A percentile compares a stretch with the other conserved stretches of the same genome.
phyloP scores from a whole-genome alignment of 1,140 invertebrate species.

The Belonocnema kinseyi region DNA sequence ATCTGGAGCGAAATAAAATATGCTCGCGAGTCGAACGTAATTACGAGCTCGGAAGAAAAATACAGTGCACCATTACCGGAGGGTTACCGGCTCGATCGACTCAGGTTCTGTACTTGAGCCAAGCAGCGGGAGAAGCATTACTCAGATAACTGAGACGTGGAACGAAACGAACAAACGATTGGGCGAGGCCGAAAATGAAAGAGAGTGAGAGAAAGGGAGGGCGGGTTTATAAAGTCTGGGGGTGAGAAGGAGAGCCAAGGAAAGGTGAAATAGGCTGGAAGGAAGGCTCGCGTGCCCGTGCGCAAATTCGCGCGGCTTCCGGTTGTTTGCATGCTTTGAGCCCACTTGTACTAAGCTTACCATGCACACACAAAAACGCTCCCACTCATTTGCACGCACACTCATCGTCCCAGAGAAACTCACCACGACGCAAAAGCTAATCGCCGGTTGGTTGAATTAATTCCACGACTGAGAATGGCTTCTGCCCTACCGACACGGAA shows the following conservation, averaged over 20 bases:
- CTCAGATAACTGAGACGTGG: constrained; percentile 64
- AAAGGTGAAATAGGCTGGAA: constrained; percentile 32
- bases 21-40: constrained; percentile 53
- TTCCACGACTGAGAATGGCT: constrained; percentile 65
- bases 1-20: constrained; percentile 57
- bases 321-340: constrained; percentile 63
- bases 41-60: constrained; percentile 62
- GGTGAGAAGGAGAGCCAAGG: constrained; percentile 31
- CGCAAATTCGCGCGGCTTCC: constrained; percentile 63
- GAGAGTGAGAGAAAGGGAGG: constrained; percentile 34
- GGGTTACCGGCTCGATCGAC: constrained; percentile 49
- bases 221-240: constrained; percentile 32
- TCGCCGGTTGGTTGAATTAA: constrained; percentile 66
- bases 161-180: constrained; percentile 59
- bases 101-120: neutral
- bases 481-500: constrained; percentile 36
- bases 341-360: constrained; percentile 55
- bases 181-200: neutral
- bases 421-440: constrained; percentile 55
- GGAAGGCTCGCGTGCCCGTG: constrained; percentile 55
- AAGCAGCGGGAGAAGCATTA: constrained; percentile 51
- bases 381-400: constrained; percentile 38
- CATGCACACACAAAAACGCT: constrained; percentile 38
- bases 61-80: constrained; percentile 58
- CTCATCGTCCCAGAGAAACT: constrained; percentile 36